phyloP scores from a whole-genome alignment of 2,888 invertebrate genomes.

The Tetrapedia diversipes region DNA sequence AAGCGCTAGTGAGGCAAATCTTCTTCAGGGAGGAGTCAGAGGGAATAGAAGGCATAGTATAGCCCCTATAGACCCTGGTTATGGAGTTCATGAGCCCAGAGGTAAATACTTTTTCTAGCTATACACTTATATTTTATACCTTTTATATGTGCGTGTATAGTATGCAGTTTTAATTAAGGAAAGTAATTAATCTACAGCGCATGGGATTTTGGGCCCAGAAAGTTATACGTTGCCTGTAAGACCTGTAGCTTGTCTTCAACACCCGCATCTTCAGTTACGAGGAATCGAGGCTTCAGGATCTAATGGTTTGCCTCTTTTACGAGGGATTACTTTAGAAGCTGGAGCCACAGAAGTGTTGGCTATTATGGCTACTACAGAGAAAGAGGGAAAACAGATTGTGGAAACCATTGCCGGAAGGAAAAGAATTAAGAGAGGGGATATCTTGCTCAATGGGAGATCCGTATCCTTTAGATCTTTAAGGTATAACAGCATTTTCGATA shows the following conservation, averaged over 20 bases:
- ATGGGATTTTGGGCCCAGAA: constrained; percentile 66
- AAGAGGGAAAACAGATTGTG: constrained; percentile 93
- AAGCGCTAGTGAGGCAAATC: constrained; percentile 94
- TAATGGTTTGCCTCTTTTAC: constrained; percentile 84
- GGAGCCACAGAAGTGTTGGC: constrained; percentile 96
- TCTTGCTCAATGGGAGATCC: constrained; percentile 93
- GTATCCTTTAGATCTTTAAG: constrained; percentile 88
- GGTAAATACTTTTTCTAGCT: constrained; percentile 22
- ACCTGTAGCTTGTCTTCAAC: constrained; percentile 71
- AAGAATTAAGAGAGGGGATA: constrained; percentile 88
- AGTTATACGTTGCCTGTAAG: constrained; percentile 63
- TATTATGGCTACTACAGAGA: constrained; percentile 94
- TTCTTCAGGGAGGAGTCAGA: constrained; percentile 83
- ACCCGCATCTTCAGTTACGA: constrained; percentile 80
- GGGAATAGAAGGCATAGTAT: constrained; percentile 79
- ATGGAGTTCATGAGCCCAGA: constrained; percentile 64
- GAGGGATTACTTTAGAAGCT: constrained; percentile 93
- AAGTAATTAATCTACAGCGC: constrained; percentile 32
- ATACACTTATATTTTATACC: not conserved
- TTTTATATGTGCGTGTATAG: not conserved
- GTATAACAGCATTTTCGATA: constrained; percentile 68
- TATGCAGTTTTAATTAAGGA: not conserved
- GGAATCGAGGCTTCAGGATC: constrained; percentile 76
- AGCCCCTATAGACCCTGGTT: constrained; percentile 80
- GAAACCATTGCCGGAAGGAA: constrained; percentile 92